These are phyloP conservation scores for Microtus montanus DNA, from an alignment of 2,113 vertebrate genomes.

Conservation along the genomic window DNA sequence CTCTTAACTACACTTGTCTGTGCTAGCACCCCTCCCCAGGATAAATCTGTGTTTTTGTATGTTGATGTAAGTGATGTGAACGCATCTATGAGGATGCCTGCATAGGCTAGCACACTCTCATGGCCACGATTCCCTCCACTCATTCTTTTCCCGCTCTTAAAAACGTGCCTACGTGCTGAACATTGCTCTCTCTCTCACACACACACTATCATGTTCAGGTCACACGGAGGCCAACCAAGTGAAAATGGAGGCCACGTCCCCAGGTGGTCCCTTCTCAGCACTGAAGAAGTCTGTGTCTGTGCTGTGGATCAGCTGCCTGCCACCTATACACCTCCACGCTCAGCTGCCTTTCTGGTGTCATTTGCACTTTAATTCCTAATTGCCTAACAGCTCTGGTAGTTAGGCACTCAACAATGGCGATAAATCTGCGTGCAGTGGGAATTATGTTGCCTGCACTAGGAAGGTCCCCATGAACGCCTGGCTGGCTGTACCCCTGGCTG, in stretches of 20 bases:
- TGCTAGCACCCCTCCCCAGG: accelerated
- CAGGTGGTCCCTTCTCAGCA: background rate
- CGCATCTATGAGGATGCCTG: background rate
- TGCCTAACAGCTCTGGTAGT: constrained; percentile 53
- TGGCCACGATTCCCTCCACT: background rate
- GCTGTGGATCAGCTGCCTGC: background rate
- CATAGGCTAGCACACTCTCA: background rate
- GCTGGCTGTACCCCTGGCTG: background rate
- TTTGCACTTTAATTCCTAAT: constrained; percentile 56
- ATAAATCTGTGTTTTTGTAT: background rate
- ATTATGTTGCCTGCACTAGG: background rate
- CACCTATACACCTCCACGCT: background rate
- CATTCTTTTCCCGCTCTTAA: background rate
- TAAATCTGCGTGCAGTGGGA: background rate
- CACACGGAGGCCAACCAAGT: background rate
- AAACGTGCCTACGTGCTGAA: background rate
- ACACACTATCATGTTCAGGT: background rate
- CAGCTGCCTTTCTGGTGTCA: background rate
- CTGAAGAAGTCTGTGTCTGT: background rate
- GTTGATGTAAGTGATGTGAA: background rate
- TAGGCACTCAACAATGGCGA: constrained; percentile 17
- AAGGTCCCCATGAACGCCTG: background rate
- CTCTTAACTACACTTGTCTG: background rate
- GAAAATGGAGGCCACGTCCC: too few species aligned
- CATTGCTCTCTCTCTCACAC: background rate